Conservation (phyloP, 2,113 vertebrate species). For the Thinocorus orbignyianus region DNA sequence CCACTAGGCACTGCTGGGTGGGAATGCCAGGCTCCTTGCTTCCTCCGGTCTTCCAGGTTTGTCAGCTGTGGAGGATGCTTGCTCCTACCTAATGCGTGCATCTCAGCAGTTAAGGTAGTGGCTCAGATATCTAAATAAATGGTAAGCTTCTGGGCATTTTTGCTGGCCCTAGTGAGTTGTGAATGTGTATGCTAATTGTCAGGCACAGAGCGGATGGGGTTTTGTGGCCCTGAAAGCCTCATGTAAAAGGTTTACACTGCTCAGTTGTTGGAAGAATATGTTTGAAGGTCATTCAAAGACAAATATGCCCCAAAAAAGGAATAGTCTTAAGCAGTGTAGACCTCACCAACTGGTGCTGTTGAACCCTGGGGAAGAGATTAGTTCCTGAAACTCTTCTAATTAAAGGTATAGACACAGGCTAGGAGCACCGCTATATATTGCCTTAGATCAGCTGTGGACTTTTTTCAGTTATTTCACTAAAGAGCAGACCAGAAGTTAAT, state of each 20-base stretch:
- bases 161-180: not conserved
- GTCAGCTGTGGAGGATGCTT: accelerated
- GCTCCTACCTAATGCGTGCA: not conserved
- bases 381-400: not conserved
- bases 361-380: not conserved
- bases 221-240: not conserved
- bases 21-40: accelerated
- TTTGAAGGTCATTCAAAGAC: not conserved
- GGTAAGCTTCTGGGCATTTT: not conserved
- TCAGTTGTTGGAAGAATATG: not conserved
- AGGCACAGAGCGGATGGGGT: not conserved
- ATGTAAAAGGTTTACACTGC: not conserved
- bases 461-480: not conserved
- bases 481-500: not conserved
- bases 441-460: not conserved
- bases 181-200: not conserved
- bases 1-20: too few species aligned
- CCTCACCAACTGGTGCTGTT: not conserved
- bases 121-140: not conserved
- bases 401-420: not conserved
- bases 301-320: not conserved
- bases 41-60: not conserved
- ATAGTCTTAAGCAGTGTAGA: not conserved
- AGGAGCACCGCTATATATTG: not conserved
- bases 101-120: not conserved